Percentiles rank a stretch among this genome's conserved stretches.
Conservation (phyloP, 1,140 invertebrate genomes). For the Chironomus striatipennis region DNA sequence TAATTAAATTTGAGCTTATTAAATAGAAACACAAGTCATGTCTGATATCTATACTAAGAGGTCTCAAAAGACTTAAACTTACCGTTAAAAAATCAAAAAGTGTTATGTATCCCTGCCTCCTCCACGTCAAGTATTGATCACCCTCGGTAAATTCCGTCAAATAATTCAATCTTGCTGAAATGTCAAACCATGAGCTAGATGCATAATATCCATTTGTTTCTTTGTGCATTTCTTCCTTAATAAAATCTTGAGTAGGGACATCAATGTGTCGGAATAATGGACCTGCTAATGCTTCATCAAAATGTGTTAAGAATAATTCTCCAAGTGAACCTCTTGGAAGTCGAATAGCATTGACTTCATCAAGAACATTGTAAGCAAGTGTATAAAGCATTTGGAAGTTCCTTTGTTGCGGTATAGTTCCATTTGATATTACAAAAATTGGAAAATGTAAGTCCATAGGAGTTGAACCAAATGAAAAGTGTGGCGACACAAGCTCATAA, state of each 20-base stretch:
- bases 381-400: slow-evolving; percentile 30
- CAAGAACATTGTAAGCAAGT: slow-evolving; percentile 31
- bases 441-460: slow-evolving; percentile 32
- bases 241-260: slow-evolving; percentile 36
- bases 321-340: slow-evolving; percentile 39
- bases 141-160: slow-evolving; percentile 53
- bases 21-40: too few relatives aligned
- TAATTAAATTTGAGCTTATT: not conserved
- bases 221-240: slow-evolving; percentile 47
- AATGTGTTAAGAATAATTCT: slow-evolving; percentile 34
- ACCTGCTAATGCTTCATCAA: slow-evolving; percentile 25
- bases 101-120: slow-evolving; percentile 48
- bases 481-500: slow-evolving; percentile 51
- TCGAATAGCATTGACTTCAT: slow-evolving; percentile 31
- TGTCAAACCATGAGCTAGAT: slow-evolving; percentile 49
- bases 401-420: slow-evolving; percentile 33
- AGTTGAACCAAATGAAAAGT: slow-evolving; percentile 42
- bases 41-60: too few relatives aligned
- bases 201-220: slow-evolving; percentile 48
- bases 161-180: slow-evolving; percentile 45
- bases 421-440: slow-evolving; percentile 38
- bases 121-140: slow-evolving; percentile 51
- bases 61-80: too few relatives aligned
- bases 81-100: slow-evolving; percentile 52
- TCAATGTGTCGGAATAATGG: slow-evolving; percentile 30